Base-by-base conservation (phyloP, 2,888 invertebrate genomes). In the Ctena decussata region DNA sequence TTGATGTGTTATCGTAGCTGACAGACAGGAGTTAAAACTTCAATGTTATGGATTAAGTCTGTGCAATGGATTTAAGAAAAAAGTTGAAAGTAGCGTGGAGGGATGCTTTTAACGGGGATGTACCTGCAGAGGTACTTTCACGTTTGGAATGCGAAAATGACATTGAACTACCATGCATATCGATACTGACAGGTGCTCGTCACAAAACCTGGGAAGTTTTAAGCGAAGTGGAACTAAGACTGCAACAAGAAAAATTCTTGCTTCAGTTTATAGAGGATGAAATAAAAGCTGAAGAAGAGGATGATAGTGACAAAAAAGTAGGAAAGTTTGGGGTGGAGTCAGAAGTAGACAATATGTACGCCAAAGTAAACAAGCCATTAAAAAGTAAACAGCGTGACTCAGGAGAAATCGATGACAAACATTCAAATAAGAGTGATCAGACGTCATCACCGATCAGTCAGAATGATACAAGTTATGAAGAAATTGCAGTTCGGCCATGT, bases 311-410 rank as follows among this genome's bases (percentile, higher is more conserved):
- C 1, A 24, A n/a, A 1, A 57, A 18, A 49, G 35, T 60, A 39
- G 44, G 69, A 18, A 32, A 21, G 21, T 8, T 44, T 18, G 18
- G 18, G 2, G 39, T n/a, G 15, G 41, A 27, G 0, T 27, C 21
- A n/a, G 78, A 72, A 15, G 53, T 53, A n/a, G 75, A 60, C 39
- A 35, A 49, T 21, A 41, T 87, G 77, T 87, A 87, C 83, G 84
- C 87, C 27, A 77, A 87, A 49, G 87, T 87, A 75, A 87, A 82
- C 70, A 87, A 87, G 84, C 78, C 82, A 53, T 32, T 39, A 18
- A 85, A 85, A 69, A 37, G 44, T 71, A 82, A 85, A 69, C 77
- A 75, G 21, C 30, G 15, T 80, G 83, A 80, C 11, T 77, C 80
- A 77, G 37, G 53, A 8, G 8, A 2, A 5, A 30, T 39, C 24